These are phyloP conservation scores for human DNA, from an alignment of 2,113 vertebrate species.

Conservation along the genomic window DNA sequence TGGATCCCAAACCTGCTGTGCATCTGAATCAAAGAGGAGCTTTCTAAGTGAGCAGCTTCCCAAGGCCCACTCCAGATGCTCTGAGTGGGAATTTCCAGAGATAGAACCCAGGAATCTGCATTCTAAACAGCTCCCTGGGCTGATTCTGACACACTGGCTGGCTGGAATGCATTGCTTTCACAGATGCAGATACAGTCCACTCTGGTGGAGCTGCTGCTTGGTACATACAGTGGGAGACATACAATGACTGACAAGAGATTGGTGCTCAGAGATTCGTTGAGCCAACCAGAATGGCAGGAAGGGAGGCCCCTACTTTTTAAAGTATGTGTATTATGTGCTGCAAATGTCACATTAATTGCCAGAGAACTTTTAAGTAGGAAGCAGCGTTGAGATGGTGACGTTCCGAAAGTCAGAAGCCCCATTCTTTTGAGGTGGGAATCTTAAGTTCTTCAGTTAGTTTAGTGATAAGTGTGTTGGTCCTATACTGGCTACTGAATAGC, in stretches of 20 bases:
- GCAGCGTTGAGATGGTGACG: background rate
- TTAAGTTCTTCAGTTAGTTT: background rate
- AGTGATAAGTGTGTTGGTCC: background rate
- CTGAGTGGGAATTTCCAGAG: background rate
- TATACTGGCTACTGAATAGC: background rate
- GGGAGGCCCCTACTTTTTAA: background rate
- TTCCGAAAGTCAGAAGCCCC: background rate
- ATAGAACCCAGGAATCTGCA: background rate
- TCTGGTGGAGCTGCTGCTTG: background rate
- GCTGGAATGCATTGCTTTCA: fast-evolving
- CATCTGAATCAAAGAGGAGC: background rate
- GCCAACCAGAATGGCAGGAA: background rate
- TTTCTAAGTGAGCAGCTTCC: background rate
- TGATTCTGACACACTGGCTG: background rate
- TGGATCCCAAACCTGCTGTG: background rate
- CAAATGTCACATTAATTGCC: background rate
- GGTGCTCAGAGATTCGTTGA: background rate
- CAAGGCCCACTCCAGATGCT: background rate
- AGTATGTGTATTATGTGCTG: background rate
- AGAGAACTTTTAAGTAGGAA: background rate
- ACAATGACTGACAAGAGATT: background rate
- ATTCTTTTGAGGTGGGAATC: background rate
- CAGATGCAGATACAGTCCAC: background rate
- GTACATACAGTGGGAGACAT: background rate
- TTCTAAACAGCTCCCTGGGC: background rate